Conservation (phyloP, 2,797 vertebrate genomes). For the Erpetoichthys calabaricus region DNA sequence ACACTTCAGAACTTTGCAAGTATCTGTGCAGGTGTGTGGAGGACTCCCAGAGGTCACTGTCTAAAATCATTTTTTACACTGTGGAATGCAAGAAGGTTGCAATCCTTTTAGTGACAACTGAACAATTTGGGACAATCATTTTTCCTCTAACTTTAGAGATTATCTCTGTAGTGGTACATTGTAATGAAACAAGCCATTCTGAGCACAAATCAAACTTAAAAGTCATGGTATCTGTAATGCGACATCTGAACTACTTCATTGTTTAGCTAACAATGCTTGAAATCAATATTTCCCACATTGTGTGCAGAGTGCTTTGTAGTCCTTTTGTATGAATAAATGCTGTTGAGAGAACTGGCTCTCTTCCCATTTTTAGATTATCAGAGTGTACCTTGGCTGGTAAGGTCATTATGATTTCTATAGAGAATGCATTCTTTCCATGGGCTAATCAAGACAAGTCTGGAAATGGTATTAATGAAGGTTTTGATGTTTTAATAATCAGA, state of each 20-base stretch:
- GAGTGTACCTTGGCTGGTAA: slow-evolving; percentile 1
- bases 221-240: slow-evolving; percentile 11
- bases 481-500: too few relatives aligned
- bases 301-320: slow-evolving; percentile 14
- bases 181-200: slow-evolving; percentile 22
- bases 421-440: background rate
- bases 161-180: background rate
- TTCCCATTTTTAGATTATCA: slow-evolving; percentile 7
- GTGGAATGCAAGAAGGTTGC: slow-evolving; percentile 14
- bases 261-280: slow-evolving; percentile 13
- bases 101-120: slow-evolving; percentile 37
- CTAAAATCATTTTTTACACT: slow-evolving; percentile 21
- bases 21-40: slow-evolving; percentile 15
- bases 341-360: background rate
- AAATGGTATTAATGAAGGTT: background rate
- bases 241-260: slow-evolving; percentile 21
- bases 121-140: slow-evolving; percentile 29
- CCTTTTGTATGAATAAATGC: slow-evolving; percentile 1
- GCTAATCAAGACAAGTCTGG: background rate
- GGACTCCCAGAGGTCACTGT: slow-evolving; percentile 7
- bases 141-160: slow-evolving; percentile 21
- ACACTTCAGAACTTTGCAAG: background rate
- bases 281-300: slow-evolving; percentile 18
- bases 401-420: background rate
- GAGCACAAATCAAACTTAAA: slow-evolving; percentile 4